These are phyloP conservation scores for Tachycineta bicolor DNA, from an alignment of 2,113 vertebrate species.

Conservation along the genomic window DNA sequence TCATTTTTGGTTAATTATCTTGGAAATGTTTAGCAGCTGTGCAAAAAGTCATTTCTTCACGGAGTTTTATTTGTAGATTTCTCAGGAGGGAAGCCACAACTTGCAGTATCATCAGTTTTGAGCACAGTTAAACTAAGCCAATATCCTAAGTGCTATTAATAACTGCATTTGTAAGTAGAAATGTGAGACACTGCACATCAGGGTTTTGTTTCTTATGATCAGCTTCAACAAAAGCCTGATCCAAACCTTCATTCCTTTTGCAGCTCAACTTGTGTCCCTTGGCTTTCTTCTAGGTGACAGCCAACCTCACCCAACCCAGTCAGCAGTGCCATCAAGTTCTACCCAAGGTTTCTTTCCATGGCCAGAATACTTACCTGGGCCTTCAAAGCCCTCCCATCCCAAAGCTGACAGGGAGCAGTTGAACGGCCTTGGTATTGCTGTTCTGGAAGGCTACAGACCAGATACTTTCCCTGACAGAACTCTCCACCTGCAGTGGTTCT, in stretches of 20 bases:
- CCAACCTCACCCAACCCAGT: neutral
- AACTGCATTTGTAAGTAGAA: conserved; percentile 1
- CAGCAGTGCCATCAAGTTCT: neutral
- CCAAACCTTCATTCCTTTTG: neutral
- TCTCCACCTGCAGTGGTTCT: neutral
- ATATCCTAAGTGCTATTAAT: neutral
- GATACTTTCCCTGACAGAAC: neutral
- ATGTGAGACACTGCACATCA: neutral
- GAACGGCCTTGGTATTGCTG: neutral
- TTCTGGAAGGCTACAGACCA: neutral
- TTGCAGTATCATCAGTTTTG: conserved; percentile 26
- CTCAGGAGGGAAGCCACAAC: neutral
- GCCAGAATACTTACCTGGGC: neutral
- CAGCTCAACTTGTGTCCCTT: neutral
- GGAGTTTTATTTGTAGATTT: neutral
- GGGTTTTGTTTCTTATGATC: neutral
- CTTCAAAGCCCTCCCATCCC: neutral
- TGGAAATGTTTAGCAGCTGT: neutral
- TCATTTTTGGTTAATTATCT: neutral
- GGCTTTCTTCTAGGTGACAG: neutral
- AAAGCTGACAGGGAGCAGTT: neutral
- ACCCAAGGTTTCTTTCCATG: neutral
- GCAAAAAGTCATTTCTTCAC: neutral
- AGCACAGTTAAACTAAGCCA: neutral
- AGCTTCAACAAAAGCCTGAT: neutral